These are phyloP conservation scores for Rhinoraja longicauda DNA, from an alignment of 2,797 vertebrate genomes.

Conservation along the genomic window DNA sequence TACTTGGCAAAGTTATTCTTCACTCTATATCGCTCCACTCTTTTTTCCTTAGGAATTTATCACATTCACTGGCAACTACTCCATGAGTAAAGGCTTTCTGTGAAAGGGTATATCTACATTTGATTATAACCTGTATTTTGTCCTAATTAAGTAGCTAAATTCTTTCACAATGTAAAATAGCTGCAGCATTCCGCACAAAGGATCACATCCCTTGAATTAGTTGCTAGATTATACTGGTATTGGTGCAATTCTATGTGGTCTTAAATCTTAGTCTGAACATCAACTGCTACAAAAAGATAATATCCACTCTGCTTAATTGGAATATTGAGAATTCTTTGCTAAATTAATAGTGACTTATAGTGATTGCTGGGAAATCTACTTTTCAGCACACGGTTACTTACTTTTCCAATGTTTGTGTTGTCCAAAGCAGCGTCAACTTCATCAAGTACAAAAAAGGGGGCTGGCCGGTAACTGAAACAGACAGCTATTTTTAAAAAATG, in stretches of 20 bases:
- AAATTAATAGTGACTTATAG: neutral
- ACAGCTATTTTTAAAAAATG: neutral
- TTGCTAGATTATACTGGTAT: no score
- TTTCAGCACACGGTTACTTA: slow-evolving; percentile 47
- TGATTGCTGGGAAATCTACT: neutral
- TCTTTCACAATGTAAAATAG: no score
- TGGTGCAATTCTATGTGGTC: no score
- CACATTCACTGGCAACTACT: neutral
- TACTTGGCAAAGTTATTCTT: neutral
- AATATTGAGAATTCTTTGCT: neutral
- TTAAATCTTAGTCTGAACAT: neutral
- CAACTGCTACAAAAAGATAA: neutral
- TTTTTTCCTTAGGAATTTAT: neutral
- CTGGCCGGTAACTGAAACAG: slow-evolving; percentile 76
- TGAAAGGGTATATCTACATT: neutral
- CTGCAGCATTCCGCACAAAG: no score
- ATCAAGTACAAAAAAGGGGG: slow-evolving; percentile 87
- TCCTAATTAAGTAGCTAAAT: no score
- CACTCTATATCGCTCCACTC: no score
- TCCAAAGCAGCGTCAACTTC: slow-evolving; percentile 94
- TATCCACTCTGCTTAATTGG: neutral
- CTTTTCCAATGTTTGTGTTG: slow-evolving; percentile 89
- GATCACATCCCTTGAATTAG: no score
- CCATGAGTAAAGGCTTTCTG: neutral
- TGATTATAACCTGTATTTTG: neutral